These are phyloP conservation scores for Poecilia latipinna DNA, from an alignment of 2,113 vertebrate genomes.

Conservation along the genomic window DNA sequence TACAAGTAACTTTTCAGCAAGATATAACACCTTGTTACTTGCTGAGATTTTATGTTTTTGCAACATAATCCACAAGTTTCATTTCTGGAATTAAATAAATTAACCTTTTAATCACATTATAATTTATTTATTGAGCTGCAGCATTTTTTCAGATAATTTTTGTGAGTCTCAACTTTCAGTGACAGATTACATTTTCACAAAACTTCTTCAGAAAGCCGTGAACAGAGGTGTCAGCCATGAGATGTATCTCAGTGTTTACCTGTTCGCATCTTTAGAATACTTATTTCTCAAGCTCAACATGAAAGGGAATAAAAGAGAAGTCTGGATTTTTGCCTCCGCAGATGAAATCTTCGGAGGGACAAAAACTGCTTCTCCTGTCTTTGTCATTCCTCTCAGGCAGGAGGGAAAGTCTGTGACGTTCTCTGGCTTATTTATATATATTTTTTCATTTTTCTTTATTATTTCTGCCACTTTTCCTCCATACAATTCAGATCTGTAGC, in stretches of 20 bases:
- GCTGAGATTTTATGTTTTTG: no score
- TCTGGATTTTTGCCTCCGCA: conserved; percentile 23
- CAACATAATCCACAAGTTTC: background rate
- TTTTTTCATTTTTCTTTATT: conserved; percentile 8
- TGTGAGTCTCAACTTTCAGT: conserved; percentile 34
- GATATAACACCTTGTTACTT: no score
- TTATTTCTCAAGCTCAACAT: conserved; percentile 41
- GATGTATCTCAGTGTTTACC: conserved; percentile 39
- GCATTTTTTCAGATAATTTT: conserved; percentile 7
- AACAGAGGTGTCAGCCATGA: conserved; percentile 32
- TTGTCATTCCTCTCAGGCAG: conserved; percentile 50
- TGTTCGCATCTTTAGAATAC: conserved; percentile 35
- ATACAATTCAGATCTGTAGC: conserved; percentile 49
- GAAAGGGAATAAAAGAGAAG: conserved; percentile 51
- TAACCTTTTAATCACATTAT: no score
- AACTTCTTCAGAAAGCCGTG: conserved; percentile 42
- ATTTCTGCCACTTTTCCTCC: conserved; percentile 15
- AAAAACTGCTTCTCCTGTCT: conserved; percentile 38
- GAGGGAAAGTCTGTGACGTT: conserved; percentile 52
- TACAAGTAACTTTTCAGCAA: no score
- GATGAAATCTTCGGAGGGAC: conserved; percentile 19
- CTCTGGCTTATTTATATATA: conserved; percentile 20
- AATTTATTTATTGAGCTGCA: no score
- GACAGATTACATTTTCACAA: conserved; percentile 26
- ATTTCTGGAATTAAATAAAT: background rate